These are phyloP conservation scores for Uropsilus gracilis DNA, from an alignment of 2,113 vertebrate genomes.

Conservation along the genomic window DNA sequence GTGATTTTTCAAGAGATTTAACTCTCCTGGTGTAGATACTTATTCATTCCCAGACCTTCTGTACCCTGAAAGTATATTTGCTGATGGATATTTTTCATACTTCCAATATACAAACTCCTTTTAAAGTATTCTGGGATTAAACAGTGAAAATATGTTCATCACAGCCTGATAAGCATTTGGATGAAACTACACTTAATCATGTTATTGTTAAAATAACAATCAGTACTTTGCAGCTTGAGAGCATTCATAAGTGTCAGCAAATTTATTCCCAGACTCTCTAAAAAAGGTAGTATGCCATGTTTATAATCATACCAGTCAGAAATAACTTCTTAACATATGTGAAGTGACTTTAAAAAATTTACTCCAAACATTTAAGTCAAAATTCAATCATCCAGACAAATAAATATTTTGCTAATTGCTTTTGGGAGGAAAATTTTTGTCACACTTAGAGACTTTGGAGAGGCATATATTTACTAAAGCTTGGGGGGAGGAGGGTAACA, in stretches of 20 bases:
- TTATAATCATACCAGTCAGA: neutral
- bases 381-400: neutral
- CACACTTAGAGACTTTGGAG: neutral
- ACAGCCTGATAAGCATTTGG: neutral
- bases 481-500: neutral
- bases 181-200: neutral
- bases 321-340: neutral
- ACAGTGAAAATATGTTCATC: neutral
- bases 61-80: neutral
- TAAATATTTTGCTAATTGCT: neutral
- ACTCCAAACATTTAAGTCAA: neutral
- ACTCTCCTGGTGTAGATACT: neutral
- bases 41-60: neutral
- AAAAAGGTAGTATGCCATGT: neutral
- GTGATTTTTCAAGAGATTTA: neutral
- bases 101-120: accelerated
- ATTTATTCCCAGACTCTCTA: neutral
- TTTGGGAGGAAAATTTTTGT: neutral
- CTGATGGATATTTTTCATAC: neutral
- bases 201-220: conserved; percentile 22
- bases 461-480: neutral
- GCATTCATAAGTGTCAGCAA: neutral
- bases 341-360: neutral
- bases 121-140: neutral
- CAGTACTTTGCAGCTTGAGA: conserved; percentile 2